Base-by-base conservation (phyloP, 2,797 vertebrate species). In the Setipinna tenuifilis region DNA sequence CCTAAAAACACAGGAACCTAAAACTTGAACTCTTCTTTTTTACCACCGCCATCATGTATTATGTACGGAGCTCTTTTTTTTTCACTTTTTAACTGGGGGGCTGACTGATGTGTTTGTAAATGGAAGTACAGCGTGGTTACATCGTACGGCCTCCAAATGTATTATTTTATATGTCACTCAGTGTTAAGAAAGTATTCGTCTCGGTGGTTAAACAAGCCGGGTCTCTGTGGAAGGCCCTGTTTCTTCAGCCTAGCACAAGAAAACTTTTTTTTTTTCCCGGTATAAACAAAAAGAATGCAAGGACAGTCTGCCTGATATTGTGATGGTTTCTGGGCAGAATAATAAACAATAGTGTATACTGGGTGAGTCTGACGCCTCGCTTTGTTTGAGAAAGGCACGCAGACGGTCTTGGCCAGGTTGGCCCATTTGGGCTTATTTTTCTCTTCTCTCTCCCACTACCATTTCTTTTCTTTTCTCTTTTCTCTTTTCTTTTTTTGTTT, bases 81-180 rank as follows among this genome's bases (percentile, higher is more conserved):
- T 75, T 31, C 68, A 19, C 28, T 35, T 19, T 75, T 28, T 68
- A 17, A 78, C 31, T 44, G 35, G 17, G 44, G 71, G 35, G 71
- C 35, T 78, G 71, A 78, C 71, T 78, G 71, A 78, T 78, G 71
- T 78, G 31, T 78, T 78, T 78, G 17, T 78, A 78, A 78, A 78
- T 78, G 71, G 35, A 44, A 31, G 31, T 78, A 41, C 71, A 44
- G 31, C 71, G 6, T 11, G 35, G 17, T 78, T 78, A 78, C 5
- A 78, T 78, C 31, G 31, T 31, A 44, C 16, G 31, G 16, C 21
- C 71, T 78, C 71, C 35, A 21, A 78, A 78, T 78, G 71, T 31
- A 78, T 44, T 78, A 44, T 78, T 78, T 78, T 78, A 78, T 44
- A 41, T 44, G 71, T 75, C 28, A 78, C 25, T 80, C 57, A 80